Base-by-base conservation (phyloP, 2,113 vertebrate species). In the Meleagris gallopavo region DNA sequence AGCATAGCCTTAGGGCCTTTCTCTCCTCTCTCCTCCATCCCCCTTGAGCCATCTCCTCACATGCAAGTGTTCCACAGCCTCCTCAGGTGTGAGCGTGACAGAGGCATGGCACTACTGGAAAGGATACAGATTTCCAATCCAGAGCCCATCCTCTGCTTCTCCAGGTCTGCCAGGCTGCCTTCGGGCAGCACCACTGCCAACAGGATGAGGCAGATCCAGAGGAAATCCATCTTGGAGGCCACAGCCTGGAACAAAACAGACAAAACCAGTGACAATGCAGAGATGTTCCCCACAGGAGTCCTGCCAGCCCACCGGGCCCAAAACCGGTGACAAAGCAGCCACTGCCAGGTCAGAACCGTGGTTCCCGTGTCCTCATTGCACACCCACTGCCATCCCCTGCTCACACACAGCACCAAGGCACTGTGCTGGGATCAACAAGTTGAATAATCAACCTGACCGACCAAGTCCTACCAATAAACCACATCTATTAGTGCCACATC, bases 101-200 rank as follows among this genome's bases (percentile, higher is more conserved):
- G 54, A 32, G 32, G 55, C 18, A 11, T 5, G 11, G 55, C 17
- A 32, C 55, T 50, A 45, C 34, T 21, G 61, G 91, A 90, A 95
- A 98, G 98, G 99, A 99, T 99, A 99, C 99, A 99, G 97, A 99
- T 99, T 97, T 99, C 98, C 97, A 99, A 96, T 96, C 98, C 98
- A 13, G 98, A 97, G 97, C 99, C 98, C 19, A 97, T 94, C 64
- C 97, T 98, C 77, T 97, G 97, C 79, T 98, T 97, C 78, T 97
- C 97, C 30, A 96, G 82, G 79, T 98, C 98, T 69, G 96, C 95
- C 2, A 94, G 97, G 93, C 96, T 92, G 29, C 97, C 81, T 81
- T 80, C 86, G 38, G 97, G 93, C 21, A 98, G 88, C 12, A 97
- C 92, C 38, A 98, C 80, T 2, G 78, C 92, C 96, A 98, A 94